Evolutionary conservation across 2,888 invertebrate species (phyloP).

Genomic region (Eupithecia tripunctaria): DNA sequence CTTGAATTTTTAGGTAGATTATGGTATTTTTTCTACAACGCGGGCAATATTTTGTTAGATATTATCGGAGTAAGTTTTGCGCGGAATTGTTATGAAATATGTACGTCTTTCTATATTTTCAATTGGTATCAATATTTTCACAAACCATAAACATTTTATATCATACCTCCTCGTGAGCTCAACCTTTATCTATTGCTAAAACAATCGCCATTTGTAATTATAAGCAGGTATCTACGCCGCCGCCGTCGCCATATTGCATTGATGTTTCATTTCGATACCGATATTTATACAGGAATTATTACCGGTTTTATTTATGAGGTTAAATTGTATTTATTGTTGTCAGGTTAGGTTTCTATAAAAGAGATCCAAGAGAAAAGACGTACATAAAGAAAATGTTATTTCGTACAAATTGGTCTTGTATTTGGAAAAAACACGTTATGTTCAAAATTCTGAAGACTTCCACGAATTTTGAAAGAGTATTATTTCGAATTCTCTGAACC

Average conservation of each 20-base stretch:
- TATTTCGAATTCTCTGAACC: neutral
- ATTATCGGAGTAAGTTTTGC: too few species aligned
- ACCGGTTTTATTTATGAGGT: conserved; percentile 20
- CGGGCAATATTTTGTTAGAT: too few species aligned
- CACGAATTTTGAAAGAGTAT: neutral
- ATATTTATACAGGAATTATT: conserved; percentile 19
- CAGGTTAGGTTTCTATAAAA: neutral
- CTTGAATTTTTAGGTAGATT: too few species aligned
- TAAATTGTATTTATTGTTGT: conserved; percentile 31
- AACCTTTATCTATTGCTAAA: conserved; percentile 19
- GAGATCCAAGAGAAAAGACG: neutral
- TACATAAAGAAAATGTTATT: neutral
- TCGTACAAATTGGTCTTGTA: neutral
- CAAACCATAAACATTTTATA: neutral
- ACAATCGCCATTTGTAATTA: conserved; percentile 35
- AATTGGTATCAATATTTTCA: too few species aligned
- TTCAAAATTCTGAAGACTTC: neutral
- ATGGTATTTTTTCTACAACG: too few species aligned
- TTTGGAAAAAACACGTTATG: neutral
- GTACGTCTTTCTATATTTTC: too few species aligned
- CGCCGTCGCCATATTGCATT: conserved; percentile 28
- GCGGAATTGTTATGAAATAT: too few species aligned
- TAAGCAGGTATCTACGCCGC: conserved; percentile 28
- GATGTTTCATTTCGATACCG: conserved; percentile 29
- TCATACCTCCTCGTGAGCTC: conserved; percentile 8